Evolutionary conservation across 2,113 vertebrate genomes (phyloP).

Genomic region (Uria lomvia): DNA sequence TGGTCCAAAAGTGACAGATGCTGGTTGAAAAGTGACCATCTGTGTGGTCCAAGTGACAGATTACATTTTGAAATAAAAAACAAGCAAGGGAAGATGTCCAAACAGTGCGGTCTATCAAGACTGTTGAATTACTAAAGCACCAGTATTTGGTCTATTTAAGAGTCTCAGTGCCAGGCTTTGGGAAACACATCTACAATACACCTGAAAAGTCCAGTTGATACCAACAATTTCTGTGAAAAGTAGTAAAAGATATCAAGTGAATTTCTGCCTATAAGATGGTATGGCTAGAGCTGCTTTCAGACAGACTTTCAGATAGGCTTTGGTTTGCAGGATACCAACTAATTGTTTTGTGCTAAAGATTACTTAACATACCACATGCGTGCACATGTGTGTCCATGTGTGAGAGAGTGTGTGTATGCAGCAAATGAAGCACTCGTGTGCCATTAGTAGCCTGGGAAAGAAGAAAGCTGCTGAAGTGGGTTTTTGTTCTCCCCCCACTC

Average conservation of each 20-base stretch:
- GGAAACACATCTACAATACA: background rate
- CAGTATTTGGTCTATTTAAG: background rate
- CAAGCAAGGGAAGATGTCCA: background rate
- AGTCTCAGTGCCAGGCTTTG: background rate
- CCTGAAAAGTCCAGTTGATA: background rate
- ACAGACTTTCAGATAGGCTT: background rate
- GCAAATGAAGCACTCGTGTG: background rate
- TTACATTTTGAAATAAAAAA: background rate
- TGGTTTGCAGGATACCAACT: background rate
- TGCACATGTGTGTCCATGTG: background rate
- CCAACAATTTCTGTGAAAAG: background rate
- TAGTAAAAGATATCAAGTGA: background rate
- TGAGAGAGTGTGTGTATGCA: background rate
- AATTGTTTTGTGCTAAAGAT: background rate
- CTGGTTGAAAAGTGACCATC: background rate
- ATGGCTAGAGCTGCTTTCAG: background rate
- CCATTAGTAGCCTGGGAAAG: background rate
- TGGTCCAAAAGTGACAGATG: background rate
- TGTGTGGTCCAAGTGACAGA: background rate
- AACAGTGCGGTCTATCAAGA: background rate
- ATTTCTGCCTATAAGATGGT: background rate
- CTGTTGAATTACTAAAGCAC: background rate
- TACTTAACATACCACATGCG: accelerated
- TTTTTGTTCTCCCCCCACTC: slow-evolving; percentile 19
- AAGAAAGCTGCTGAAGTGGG: slow-evolving; percentile 22